phyloP scores from a whole-genome alignment of 2,888 invertebrate species.

The Bellardia pandia region DNA sequence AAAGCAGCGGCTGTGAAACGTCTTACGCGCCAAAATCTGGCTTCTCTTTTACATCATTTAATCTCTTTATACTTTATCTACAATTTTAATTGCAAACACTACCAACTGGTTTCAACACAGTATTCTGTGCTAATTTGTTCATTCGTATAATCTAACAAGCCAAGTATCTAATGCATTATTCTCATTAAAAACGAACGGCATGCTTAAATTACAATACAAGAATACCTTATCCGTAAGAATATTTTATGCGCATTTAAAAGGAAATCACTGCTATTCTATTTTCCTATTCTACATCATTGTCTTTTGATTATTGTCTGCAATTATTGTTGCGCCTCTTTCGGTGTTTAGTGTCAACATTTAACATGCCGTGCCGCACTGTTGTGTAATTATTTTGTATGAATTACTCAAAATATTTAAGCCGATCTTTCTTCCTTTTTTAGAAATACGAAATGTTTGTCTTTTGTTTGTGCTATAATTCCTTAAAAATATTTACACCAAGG shows the following conservation, averaged over 20 bases:
- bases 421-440: constrained; percentile 48
- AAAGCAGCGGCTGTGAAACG: too few species aligned
- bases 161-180: not conserved
- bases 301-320: not conserved
- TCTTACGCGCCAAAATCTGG: not conserved
- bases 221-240: not conserved
- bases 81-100: not conserved
- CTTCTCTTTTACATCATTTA: not conserved
- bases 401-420: constrained; percentile 74
- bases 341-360: constrained; percentile 62
- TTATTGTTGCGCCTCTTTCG: constrained; percentile 48
- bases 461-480: constrained; percentile 30
- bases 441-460: constrained; percentile 46
- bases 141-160: constrained; percentile 46
- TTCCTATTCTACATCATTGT: not conserved
- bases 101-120: constrained; percentile 20
- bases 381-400: constrained; percentile 73
- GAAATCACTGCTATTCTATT: not conserved
- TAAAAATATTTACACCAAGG: constrained; percentile 34
- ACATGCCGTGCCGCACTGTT: constrained; percentile 58
- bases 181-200: constrained; percentile 12
- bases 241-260: not conserved
- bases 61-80: not conserved
- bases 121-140: constrained; percentile 55
- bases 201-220: constrained; percentile 36